Evolutionary conservation across 2,888 invertebrate genomes (phyloP), one percentile per base, ranked within the genome.

Genomic region (Schizotus pectinicornis): DNA sequence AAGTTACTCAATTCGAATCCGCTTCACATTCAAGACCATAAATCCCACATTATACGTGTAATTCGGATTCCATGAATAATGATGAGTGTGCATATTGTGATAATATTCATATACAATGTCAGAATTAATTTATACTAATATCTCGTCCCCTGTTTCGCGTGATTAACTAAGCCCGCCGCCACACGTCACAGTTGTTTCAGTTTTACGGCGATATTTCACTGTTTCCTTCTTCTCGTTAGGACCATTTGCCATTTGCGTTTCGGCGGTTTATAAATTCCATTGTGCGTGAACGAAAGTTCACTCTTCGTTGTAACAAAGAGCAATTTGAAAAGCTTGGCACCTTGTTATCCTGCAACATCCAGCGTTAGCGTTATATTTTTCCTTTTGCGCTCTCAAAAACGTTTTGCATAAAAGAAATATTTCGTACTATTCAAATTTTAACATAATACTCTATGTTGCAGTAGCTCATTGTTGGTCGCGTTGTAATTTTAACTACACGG

Each of bases 271-370:
- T 22, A 43, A 43, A 51, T 43, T 51, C 36, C 51, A 42, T 51
- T 51, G 51, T 42, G 42, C 32, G 36, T 43, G 43, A 53, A 37
- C 33, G 53, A 45, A 46, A 45, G 46, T 53, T 45, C 13, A 37
- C 33, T 31, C n/a, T 31, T 14, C 32, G 45, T 33, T 43, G 46
- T 43, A 35, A 37, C 37, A 45, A 46, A 45, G 38, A 37, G 38
- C 38, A 45, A 53, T 53, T 53, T 38, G 14, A 33, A 37, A 35
- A 53, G 53, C 53, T 46, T 38, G 45, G 46, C 46, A 46, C 45
- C 37, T 53, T 46, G 53, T 53, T 45, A 52, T 45, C 46, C 46
- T 22, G 35, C 11, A 35, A 9, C 35, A 31, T 51, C 36, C 31
- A 43, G 43, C 36, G 14, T 34, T 43, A 43, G 42, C 43, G 42